These are phyloP conservation scores for Arremon aurantiirostris DNA, from an alignment of 2,797 vertebrate species.

Conservation along the genomic window DNA sequence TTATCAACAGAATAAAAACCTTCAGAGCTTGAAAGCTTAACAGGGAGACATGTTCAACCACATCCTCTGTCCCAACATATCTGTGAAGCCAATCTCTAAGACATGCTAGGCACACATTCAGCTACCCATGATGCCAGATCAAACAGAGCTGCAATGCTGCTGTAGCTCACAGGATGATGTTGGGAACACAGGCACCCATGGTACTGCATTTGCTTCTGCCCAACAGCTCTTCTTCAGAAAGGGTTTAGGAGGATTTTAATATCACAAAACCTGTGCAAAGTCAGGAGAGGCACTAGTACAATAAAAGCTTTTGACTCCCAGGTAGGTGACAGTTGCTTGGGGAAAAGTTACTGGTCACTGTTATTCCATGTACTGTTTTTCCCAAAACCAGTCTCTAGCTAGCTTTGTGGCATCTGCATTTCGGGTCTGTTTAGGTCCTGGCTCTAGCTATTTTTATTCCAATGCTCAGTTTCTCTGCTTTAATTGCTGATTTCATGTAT, in stretches of 20 bases:
- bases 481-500: background rate
- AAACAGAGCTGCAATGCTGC: background rate
- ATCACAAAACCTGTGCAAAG: background rate
- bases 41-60: background rate
- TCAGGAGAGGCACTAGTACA: too few species aligned
- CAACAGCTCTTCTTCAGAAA: background rate
- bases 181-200: background rate
- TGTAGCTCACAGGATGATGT: background rate
- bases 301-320: background rate
- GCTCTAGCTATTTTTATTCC: background rate
- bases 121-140: background rate
- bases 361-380: background rate
- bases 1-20: background rate
- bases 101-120: accelerated
- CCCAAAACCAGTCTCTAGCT: background rate
- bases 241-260: background rate
- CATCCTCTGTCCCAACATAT: background rate
- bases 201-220: background rate
- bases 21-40: background rate
- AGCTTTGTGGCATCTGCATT: background rate
- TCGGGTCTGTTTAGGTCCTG: background rate
- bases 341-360: background rate
- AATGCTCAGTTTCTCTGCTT: background rate
- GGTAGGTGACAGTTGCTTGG: background rate
- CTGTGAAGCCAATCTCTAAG: background rate